These are phyloP conservation scores for Urocyon cinereoargenteus DNA, from an alignment of 2,797 vertebrate species.

Conservation along the genomic window DNA sequence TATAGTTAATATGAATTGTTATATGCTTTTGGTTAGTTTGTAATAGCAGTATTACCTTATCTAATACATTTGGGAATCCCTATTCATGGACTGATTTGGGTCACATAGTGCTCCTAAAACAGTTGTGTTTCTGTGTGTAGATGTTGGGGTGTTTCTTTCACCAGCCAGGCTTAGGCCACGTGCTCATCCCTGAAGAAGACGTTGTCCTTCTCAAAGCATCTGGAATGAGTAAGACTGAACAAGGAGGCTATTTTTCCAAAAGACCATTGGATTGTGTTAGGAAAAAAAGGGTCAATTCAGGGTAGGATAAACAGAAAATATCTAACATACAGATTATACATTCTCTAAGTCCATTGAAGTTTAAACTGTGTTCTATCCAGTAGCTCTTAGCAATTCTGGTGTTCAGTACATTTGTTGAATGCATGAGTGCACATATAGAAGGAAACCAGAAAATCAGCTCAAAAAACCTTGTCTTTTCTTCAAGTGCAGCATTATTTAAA, in stretches of 20 bases:
- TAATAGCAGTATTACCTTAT: background rate
- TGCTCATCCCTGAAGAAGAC: background rate
- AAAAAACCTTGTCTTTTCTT: conserved; percentile 48
- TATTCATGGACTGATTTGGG: background rate
- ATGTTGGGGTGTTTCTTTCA: background rate
- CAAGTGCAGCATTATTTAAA: conserved; percentile 70
- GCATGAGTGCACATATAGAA: conserved; percentile 44
- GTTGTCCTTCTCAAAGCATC: background rate
- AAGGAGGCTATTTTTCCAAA: background rate
- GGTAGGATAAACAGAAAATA: background rate
- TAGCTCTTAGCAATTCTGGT: background rate
- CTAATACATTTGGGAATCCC: background rate
- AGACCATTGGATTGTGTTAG: background rate
- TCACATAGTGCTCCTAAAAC: background rate
- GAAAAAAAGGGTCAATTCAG: background rate
- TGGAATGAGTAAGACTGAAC: background rate
- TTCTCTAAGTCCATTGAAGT: conserved; percentile 45
- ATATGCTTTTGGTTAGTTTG: background rate
- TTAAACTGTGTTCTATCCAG: conserved; percentile 1
- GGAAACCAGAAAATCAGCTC: conserved; percentile 55
- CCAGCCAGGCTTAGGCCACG: background rate
- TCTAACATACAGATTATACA: background rate
- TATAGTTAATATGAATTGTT: background rate
- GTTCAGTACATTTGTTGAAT: conserved; percentile 55
- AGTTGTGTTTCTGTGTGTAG: background rate